Conservation (phyloP, 2,888 invertebrate species). For the Cordilura impudica region DNA sequence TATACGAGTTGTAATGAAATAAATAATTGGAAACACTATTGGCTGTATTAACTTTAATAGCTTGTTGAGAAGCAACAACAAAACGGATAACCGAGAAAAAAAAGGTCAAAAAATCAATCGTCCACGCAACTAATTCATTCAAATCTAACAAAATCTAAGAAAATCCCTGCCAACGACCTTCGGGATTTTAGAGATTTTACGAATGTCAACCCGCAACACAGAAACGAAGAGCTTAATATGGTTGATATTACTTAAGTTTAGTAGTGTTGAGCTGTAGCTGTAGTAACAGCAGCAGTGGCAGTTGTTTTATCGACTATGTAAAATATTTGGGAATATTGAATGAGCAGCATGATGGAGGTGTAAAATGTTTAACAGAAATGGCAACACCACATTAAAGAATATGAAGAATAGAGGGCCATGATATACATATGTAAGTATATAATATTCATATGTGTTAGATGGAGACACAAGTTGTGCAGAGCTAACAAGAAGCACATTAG, state of each 20-base stretch:
- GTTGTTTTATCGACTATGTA: background rate
- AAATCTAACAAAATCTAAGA: slow-evolving; percentile 78
- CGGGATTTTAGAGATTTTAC: slow-evolving; percentile 78
- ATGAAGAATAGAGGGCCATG: background rate
- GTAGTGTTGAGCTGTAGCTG: no score
- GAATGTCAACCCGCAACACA: slow-evolving; percentile 75
- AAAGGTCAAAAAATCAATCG: slow-evolving; percentile 79
- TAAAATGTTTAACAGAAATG: background rate
- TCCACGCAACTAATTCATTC: slow-evolving; percentile 78
- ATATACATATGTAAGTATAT: background rate
- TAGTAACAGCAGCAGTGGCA: background rate
- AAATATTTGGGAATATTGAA: slow-evolving; percentile 1
- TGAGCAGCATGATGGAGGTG: background rate
- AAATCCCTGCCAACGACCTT: slow-evolving; percentile 78
- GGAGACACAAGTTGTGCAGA: no score
- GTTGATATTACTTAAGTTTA: slow-evolving; percentile 18
- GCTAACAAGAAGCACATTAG: no score
- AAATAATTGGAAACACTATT: background rate
- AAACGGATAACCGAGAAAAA: slow-evolving; percentile 11
- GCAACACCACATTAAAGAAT: background rate
- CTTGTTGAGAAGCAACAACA: slow-evolving; percentile 11
- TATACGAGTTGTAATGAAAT: slow-evolving; percentile 23
- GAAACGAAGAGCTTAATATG: slow-evolving; percentile 45
- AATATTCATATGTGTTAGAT: no score
- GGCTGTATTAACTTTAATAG: slow-evolving; percentile 37